These are phyloP conservation scores for Allygus modestus DNA, from an alignment of 2,888 invertebrate species.

Conservation along the genomic window DNA sequence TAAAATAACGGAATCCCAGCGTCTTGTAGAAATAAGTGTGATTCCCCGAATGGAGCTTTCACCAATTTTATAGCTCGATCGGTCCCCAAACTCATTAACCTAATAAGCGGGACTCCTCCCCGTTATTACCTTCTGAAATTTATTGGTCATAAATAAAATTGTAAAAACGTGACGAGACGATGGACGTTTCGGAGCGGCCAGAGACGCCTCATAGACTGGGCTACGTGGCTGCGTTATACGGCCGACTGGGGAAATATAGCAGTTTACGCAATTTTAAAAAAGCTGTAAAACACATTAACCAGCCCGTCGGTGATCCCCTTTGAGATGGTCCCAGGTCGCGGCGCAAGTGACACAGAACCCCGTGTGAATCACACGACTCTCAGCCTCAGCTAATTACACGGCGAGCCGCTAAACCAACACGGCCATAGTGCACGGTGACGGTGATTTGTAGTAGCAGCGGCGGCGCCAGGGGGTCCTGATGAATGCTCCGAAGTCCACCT, in stretches of 20 bases:
- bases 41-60: conserved; percentile 3
- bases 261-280: too few species aligned
- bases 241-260: too few species aligned
- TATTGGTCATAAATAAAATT: conserved; percentile 50
- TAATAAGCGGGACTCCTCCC: conserved; percentile 22
- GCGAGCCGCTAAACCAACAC: conserved; percentile 13
- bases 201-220: neutral
- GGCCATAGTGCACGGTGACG: conserved; percentile 53
- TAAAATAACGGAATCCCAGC: neutral
- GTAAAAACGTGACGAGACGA: conserved; percentile 25
- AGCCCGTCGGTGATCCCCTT: neutral
- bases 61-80: conserved; percentile 20
- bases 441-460: conserved; percentile 52
- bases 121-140: conserved; percentile 49
- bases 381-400: conserved; percentile 26
- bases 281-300: neutral
- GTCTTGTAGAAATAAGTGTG: neutral
- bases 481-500: conserved; percentile 34
- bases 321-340: neutral
- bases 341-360: neutral
- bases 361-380: conserved; percentile 29
- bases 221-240: too few species aligned
- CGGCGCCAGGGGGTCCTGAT: conserved; percentile 47
- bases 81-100: conserved; percentile 19
- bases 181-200: neutral